Evolutionary conservation across 1,140 invertebrate genomes (phyloP).

Genomic region (Megalopta genalis): DNA sequence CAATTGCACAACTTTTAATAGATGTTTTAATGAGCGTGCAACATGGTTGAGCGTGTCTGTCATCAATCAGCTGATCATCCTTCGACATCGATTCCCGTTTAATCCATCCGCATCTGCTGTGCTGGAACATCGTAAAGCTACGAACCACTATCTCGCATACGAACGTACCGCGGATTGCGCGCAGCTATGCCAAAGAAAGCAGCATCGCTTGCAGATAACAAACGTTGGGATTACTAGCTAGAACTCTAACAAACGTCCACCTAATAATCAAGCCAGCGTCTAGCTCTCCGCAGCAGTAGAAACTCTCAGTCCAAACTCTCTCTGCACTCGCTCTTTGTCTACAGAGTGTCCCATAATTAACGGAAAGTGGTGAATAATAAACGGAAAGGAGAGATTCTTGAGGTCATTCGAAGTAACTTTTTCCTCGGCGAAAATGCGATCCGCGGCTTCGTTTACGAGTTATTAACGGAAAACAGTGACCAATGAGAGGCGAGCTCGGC

Average conservation of each 20-base stretch:
- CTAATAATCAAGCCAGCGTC: neutral
- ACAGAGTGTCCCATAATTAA: too few relatives aligned
- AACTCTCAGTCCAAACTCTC: neutral
- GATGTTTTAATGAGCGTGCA: neutral
- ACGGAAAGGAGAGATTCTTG: too few relatives aligned
- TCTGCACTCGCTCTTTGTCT: neutral
- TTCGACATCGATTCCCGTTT: conserved; percentile 15
- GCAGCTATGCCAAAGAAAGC: neutral
- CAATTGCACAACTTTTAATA: too few relatives aligned
- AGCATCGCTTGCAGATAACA: neutral
- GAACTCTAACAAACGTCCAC: too few relatives aligned
- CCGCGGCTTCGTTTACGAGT: too few relatives aligned
- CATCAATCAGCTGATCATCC: neutral
- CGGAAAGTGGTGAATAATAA: too few relatives aligned
- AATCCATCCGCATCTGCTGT: conserved; percentile 27
- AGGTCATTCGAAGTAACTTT: too few relatives aligned
- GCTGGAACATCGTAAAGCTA: conserved; percentile 12
- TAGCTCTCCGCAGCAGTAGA: neutral
- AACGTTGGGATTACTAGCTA: neutral
- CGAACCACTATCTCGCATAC: neutral
- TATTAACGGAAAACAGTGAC: too few relatives aligned
- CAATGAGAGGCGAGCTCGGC: too few relatives aligned
- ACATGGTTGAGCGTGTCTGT: neutral
- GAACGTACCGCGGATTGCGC: neutral
- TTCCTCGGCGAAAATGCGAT: too few relatives aligned